Evolutionary conservation across 2,888 invertebrate genomes (phyloP), one percentile per base, ranked within the genome.

Genomic region (Troides oblongomaculatus): DNA sequence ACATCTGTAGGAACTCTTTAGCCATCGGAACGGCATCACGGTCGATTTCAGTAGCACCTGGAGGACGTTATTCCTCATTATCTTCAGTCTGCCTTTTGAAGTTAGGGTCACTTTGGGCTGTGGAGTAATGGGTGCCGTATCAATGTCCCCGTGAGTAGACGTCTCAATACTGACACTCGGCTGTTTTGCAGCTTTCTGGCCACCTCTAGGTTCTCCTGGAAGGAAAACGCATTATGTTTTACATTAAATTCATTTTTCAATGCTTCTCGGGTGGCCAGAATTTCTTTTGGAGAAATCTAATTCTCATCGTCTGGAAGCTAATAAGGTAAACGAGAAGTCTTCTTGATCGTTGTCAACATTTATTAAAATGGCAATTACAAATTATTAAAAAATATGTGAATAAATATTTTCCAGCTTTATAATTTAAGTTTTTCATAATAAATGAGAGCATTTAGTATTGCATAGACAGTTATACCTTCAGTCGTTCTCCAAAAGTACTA

Each of bases 11-110:
- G 89, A 90, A 69, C 89, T 92, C 71, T 89, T 92, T 0, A 92
- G 77, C 92, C 92, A 92, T 1, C 92, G 76, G 69, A 92, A 92
- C 0, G 92, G 91, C 91, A 92, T 91, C 0, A 87, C 80, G 1
- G 85, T 87, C 0, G 90, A 88, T 21, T 89, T 90, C 0, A 79
- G 75, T 0, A 92, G 75, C 1, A 92, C 88, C 72, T 90, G 83
- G 0, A 88, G 72, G 0, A 91, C 88, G 70, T 92, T 92, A 58
- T 81, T 82, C 53, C 89, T 83, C 85, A 91, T 88, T 0, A 87
- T 85, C 64, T 79, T 81, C 0, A 88, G 77, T 77, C 87, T 89
- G 6, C 90, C 87, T 74, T 84, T 89, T 0, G 86, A 71, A 0
- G 87, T 76, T 0, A 78, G 72, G 2, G 71, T 68, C 5, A 75